Evolutionary conservation across 2,797 vertebrate genomes (phyloP).

Genomic region (Perdix hodgsoniae): DNA sequence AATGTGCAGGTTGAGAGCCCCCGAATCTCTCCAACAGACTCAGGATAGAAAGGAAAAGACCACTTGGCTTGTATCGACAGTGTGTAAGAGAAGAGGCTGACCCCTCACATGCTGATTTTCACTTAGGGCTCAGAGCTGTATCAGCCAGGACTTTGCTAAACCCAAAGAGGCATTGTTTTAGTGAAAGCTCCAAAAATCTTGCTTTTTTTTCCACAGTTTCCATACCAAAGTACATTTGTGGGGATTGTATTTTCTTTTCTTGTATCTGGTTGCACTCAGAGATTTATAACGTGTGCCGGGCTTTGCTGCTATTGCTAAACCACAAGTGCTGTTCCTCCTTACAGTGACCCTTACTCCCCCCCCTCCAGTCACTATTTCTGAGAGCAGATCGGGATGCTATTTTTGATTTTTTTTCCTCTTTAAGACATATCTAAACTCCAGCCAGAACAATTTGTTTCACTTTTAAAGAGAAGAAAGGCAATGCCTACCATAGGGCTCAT

Average conservation of each 20-base stretch:
- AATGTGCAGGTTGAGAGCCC: background rate
- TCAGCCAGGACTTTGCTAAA: background rate
- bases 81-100: background rate
- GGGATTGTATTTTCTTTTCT: background rate
- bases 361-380: background rate
- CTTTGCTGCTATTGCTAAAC: background rate
- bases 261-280: background rate
- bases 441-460: background rate
- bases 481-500: background rate
- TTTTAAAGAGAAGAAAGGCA: background rate
- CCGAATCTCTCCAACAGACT: background rate
- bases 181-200: background rate
- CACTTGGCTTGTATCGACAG: rapidly evolving
- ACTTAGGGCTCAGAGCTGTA: background rate
- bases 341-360: background rate
- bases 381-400: background rate
- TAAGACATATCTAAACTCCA: background rate
- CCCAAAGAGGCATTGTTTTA: background rate
- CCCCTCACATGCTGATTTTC: background rate
- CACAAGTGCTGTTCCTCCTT: background rate
- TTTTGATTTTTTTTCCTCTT: background rate
- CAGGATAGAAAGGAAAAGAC: background rate
- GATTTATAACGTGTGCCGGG: background rate
- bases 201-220: background rate
- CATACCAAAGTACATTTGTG: rapidly evolving